These are phyloP conservation scores for Eilema sororculum DNA, from an alignment of 2,888 invertebrate species.

Conservation along the genomic window DNA sequence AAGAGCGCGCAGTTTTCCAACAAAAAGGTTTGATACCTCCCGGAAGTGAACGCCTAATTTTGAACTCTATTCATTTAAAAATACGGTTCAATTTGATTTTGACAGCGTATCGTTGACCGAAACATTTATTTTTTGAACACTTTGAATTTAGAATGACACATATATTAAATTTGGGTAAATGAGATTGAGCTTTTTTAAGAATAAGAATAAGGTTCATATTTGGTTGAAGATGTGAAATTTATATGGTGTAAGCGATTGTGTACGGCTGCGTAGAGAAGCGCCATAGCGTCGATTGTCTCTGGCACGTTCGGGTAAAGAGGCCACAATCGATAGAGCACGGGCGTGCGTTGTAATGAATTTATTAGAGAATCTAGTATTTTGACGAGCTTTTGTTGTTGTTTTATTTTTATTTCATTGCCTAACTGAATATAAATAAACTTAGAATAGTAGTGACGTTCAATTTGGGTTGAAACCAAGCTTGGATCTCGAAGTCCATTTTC, in stretches of 20 bases:
- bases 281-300: constrained; percentile 84
- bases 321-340: constrained; percentile 86
- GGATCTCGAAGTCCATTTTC: too few relatives aligned
- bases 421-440: constrained; percentile 23
- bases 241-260: constrained; percentile 53
- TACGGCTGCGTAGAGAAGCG: constrained; percentile 82
- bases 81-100: constrained; percentile 63
- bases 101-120: constrained; percentile 62
- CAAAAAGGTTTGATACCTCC: constrained; percentile 72
- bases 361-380: constrained; percentile 76
- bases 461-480: too few relatives aligned
- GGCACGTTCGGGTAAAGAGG: constrained; percentile 85
- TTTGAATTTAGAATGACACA: constrained; percentile 57
- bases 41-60: constrained; percentile 42
- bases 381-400: constrained; percentile 43
- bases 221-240: constrained; percentile 19
- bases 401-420: constrained; percentile 39
- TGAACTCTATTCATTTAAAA: constrained; percentile 47
- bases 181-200: constrained; percentile 52
- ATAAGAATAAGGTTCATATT: constrained; percentile 37
- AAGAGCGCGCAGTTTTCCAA: constrained; percentile 72
- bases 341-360: constrained; percentile 86
- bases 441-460: background rate
- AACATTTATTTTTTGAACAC: constrained; percentile 72
- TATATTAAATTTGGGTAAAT: constrained; percentile 24